These are phyloP conservation scores for Ennomos erosarius DNA, from an alignment of 2,888 invertebrate species.

Conservation along the genomic window DNA sequence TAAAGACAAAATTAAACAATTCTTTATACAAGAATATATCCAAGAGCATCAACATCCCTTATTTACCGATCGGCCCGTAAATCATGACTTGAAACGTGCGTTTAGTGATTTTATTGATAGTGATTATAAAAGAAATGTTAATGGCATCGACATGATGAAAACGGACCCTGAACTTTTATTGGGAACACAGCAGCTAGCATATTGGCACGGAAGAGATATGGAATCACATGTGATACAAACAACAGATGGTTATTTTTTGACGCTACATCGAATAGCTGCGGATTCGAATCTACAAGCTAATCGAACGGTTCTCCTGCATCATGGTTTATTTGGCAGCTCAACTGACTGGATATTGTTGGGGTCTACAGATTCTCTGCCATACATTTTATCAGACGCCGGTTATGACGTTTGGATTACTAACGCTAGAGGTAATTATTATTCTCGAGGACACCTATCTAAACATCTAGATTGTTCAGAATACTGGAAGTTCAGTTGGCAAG, in stretches of 20 bases:
- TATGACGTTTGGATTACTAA: constrained; percentile 87
- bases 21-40: constrained; percentile 1
- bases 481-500: constrained; percentile 71
- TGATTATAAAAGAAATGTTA: not conserved
- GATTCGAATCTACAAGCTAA: constrained; percentile 26
- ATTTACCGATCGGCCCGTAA: constrained; percentile 8
- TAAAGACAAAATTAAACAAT: constrained; percentile 8
- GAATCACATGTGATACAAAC: constrained; percentile 65
- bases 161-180: constrained; percentile 37
- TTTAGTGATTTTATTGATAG: constrained; percentile 8
- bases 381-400: constrained; percentile 81
- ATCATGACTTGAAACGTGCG: not conserved
- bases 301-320: constrained; percentile 63
- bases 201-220: constrained; percentile 58
- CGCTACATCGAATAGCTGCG: constrained; percentile 55
- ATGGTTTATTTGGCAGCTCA: constrained; percentile 71
- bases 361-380: constrained; percentile 64
- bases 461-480: constrained; percentile 50
- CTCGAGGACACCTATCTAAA: constrained; percentile 55
- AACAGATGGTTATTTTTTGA: constrained; percentile 66
- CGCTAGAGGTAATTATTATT: constrained; percentile 71
- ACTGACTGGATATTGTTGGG: constrained; percentile 74
- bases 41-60: not conserved
- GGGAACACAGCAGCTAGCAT: constrained; percentile 61
- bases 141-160: not conserved